Conservation (phyloP, 2,797 vertebrate species). For the Leptatherina wallacei region DNA sequence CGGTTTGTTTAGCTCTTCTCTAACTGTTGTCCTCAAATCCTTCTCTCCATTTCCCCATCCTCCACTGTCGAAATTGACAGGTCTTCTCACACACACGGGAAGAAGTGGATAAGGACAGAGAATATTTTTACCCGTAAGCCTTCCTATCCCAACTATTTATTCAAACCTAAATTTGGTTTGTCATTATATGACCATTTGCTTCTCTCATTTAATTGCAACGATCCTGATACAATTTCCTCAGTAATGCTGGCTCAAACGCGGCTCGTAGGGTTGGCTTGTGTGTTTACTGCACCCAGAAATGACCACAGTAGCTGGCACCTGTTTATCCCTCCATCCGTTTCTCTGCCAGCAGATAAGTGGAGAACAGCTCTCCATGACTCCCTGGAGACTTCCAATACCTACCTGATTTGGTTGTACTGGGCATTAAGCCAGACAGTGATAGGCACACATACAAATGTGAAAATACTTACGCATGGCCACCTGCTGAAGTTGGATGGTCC, state of each 20-base stretch:
- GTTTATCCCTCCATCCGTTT: conserved; percentile 48
- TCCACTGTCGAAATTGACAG: conserved; percentile 4
- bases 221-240: conserved; percentile 18
- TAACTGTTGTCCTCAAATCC: conserved; percentile 36
- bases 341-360: conserved; percentile 71
- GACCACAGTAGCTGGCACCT: conserved; percentile 52
- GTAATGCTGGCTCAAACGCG: conserved; percentile 33
- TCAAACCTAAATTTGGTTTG: conserved; percentile 23
- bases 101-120: conserved; percentile 5
- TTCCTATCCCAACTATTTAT: conserved; percentile 8
- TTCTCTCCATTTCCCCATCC: conserved; percentile 32
- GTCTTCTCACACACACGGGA: conserved; percentile 2
- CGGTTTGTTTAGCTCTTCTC: conserved; percentile 43
- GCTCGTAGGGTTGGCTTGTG: background rate
- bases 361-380: conserved; percentile 52
- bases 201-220: conserved; percentile 17
- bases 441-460: conserved; percentile 36
- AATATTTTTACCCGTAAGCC: background rate
- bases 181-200: conserved; percentile 21
- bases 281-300: conserved; percentile 47
- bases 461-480: conserved; percentile 43
- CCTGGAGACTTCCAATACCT: conserved; percentile 50
- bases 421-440: conserved; percentile 57
- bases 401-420: conserved; percentile 61
- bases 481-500: conserved; percentile 57